These are phyloP conservation scores for Netelia fuscicornis DNA, from an alignment of 2,888 invertebrate genomes.

Conservation along the genomic window DNA sequence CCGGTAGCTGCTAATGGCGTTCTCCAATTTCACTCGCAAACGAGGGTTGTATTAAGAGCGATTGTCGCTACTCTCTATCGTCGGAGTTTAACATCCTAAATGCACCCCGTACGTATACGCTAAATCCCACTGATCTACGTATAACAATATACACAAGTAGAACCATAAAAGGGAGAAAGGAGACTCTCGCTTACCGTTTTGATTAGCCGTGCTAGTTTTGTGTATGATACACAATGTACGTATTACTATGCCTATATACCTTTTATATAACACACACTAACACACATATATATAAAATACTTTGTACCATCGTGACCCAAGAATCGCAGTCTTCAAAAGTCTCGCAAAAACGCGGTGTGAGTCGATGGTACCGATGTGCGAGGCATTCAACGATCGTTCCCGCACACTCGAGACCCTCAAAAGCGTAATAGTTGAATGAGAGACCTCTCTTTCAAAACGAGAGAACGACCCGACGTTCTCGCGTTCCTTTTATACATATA, in stretches of 20 bases:
- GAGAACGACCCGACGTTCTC: slow-evolving; percentile 59
- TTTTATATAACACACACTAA: neutral
- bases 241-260: slow-evolving; percentile 24
- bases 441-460: slow-evolving; percentile 65
- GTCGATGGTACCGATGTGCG: slow-evolving; percentile 48
- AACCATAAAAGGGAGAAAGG: slow-evolving; percentile 22
- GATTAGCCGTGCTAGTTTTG: slow-evolving; percentile 56
- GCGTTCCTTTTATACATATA: slow-evolving; percentile 43
- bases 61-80: slow-evolving; percentile 43
- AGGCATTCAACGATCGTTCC: slow-evolving; percentile 65
- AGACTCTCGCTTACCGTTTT: slow-evolving; percentile 64
- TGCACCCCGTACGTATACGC: slow-evolving; percentile 23
- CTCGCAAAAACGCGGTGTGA: slow-evolving; percentile 55
- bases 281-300: slow-evolving; percentile 40
- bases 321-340: slow-evolving; percentile 54
- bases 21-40: slow-evolving; percentile 65
- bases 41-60: slow-evolving; percentile 61
- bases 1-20: slow-evolving; percentile 66
- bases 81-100: slow-evolving; percentile 40
- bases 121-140: slow-evolving; percentile 22
- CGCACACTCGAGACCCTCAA: slow-evolving; percentile 55
- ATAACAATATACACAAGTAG: slow-evolving; percentile 20
- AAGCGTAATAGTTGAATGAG: slow-evolving; percentile 63
- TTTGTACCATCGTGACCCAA: slow-evolving; percentile 61
- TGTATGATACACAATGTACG: slow-evolving; percentile 41